Evolutionary conservation across 2,888 invertebrate genomes (phyloP), one percentile per base, ranked within the genome.

Genomic region (Synanthedon tipuliformis): DNA sequence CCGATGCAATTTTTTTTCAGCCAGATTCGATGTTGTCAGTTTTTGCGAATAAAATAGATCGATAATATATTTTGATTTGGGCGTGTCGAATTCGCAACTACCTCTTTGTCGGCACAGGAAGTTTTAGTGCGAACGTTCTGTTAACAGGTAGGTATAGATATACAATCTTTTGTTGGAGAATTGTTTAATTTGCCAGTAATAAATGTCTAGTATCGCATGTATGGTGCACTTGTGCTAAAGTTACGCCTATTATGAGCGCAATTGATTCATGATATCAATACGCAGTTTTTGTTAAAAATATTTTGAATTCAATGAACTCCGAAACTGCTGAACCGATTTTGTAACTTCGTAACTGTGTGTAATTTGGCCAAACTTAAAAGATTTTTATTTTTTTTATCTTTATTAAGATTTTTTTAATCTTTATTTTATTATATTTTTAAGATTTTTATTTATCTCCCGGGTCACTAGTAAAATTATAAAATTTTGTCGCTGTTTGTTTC

Each of bases 31-130:
- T 69, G 69, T 73, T 71, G 69, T 73, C 68, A 71, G 68, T 68
- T 71, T 69, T 72, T 72, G 64, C 52, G 52, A 56, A 58, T 53
- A 52, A 61, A 66, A 66, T 69, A 66, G 66, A 61, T 71, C 75
- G 75, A 76, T 82, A 85, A 86, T 85, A 71, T 84, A 86, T 84
- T 82, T 86, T 85, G 84, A 86, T 86, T 80, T 79, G 85, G 86
- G 86, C 86, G 85, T 87, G 82, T 71, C 86, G 79, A 85, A 86
- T 86, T 68, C 55, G 68, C 63, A 63, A 65, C 53, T 40, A 55
- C 62, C 57, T 60, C 75, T 80, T 84, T 85, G 83, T 81, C 76
- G 78, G 79, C 67, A 71, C 80, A 80, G 84, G 84, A 84, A 80
- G 80, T 80, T 68, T 70, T 66, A 73, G 63, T 61, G 60, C 61